Conservation (phyloP, 2,113 vertebrate genomes). For the Xenus cinereus region DNA sequence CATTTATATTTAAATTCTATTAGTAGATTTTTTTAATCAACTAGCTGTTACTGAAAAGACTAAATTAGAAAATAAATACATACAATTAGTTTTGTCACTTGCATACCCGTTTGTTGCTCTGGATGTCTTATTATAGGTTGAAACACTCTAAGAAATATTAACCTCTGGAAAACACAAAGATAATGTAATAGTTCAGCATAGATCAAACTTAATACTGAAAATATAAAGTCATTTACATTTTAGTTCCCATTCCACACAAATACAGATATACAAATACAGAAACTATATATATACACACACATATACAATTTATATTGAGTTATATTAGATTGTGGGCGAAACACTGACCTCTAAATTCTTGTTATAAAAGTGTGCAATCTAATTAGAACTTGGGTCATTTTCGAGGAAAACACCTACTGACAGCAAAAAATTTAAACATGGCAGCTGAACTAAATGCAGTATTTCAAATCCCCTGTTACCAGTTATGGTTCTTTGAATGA, state of each 20-base stretch:
- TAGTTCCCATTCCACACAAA: neutral
- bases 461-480: neutral
- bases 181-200: neutral
- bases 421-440: neutral
- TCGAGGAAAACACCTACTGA: rapidly evolving
- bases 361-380: neutral
- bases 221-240: neutral
- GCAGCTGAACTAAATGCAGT: neutral
- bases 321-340: neutral
- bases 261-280: neutral
- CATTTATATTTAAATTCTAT: neutral
- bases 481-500: neutral
- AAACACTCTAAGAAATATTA: neutral
- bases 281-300: rapidly evolving
- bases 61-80: neutral
- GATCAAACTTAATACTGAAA: neutral
- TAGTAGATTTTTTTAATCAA: neutral
- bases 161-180: neutral
- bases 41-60: neutral
- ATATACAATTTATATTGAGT: neutral
- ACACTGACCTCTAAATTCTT: neutral
- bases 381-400: neutral
- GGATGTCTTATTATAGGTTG: neutral
- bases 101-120: neutral
- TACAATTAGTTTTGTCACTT: neutral